phyloP scores from a whole-genome alignment of 2,888 invertebrate species.

The Drosophila infuscata region DNA sequence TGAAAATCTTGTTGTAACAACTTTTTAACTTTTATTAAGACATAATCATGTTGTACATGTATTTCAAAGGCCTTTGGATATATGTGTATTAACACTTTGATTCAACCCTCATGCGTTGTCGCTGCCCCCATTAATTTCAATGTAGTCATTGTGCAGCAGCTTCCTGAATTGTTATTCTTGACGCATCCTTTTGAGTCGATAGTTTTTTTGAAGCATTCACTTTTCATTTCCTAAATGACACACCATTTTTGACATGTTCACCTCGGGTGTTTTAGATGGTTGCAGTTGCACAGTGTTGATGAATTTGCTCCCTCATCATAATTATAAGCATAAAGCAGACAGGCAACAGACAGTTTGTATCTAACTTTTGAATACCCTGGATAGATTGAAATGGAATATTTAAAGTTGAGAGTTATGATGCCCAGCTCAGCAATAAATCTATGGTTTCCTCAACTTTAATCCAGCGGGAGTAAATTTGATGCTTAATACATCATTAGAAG shows the following conservation, averaged over 20 bases:
- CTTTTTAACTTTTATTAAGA: slow-evolving; percentile 33
- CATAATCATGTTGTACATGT: slow-evolving; percentile 40
- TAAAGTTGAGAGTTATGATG: background rate
- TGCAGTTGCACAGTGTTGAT: slow-evolving; percentile 25
- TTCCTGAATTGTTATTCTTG: slow-evolving; percentile 45
- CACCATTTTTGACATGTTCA: slow-evolving; percentile 46
- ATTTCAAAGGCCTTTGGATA: slow-evolving; percentile 14
- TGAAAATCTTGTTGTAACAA: slow-evolving; percentile 33
- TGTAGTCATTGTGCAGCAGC: slow-evolving; percentile 34
- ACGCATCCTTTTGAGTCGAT: slow-evolving; percentile 39
- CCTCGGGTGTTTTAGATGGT: slow-evolving; percentile 26
- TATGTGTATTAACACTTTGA: slow-evolving; percentile 39
- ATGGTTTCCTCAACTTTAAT: background rate
- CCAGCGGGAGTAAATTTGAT: background rate
- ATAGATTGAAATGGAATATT: background rate
- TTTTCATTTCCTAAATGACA: slow-evolving; percentile 66
- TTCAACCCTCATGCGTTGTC: background rate
- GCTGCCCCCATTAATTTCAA: slow-evolving; percentile 50
- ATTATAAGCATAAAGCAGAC: slow-evolving; percentile 52
- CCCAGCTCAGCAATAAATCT: background rate
- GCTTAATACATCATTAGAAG: no score
- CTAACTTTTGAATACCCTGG: slow-evolving; percentile 8
- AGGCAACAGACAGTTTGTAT: slow-evolving; percentile 5
- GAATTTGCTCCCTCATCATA: slow-evolving; percentile 64
- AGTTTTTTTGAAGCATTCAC: slow-evolving; percentile 37